Percentiles rank a stretch among this genome's conserved stretches.
These are phyloP conservation scores for Phyllopteryx taeniolatus DNA, from an alignment of 2,113 vertebrate species.

Conservation along the genomic window DNA sequence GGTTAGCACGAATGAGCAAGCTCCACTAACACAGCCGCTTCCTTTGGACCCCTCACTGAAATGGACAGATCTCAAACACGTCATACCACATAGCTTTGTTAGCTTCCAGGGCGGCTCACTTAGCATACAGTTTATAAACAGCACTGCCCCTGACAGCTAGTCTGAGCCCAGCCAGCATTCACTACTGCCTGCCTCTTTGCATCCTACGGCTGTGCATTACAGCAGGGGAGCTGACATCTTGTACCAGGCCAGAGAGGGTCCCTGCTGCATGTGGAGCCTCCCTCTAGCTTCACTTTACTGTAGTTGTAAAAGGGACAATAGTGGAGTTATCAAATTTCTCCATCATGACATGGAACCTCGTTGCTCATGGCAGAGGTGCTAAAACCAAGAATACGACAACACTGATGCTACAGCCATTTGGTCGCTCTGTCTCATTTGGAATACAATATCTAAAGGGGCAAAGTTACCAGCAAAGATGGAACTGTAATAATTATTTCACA, in stretches of 20 bases:
- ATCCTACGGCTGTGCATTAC: constrained; percentile 27
- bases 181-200: constrained; percentile 30
- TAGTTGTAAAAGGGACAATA: constrained; percentile 43
- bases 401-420: constrained; percentile 32
- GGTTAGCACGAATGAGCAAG: constrained; percentile 35
- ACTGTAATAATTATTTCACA: constrained; percentile 25
- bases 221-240: constrained; percentile 46
- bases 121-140: constrained; percentile 29
- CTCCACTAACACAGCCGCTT: constrained; percentile 51
- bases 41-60: constrained; percentile 25
- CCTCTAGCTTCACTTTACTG: constrained; percentile 32
- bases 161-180: constrained; percentile 30
- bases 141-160: constrained; percentile 40
- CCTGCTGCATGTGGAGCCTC: constrained; percentile 43
- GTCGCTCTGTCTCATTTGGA: constrained; percentile 19
- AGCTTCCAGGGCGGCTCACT: constrained; percentile 18
- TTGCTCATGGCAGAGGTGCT: constrained; percentile 60
- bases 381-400: constrained; percentile 41
- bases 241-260: constrained; percentile 37
- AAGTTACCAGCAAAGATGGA: constrained; percentile 26
- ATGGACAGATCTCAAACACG: constrained; percentile 13
- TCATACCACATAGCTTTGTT: constrained; percentile 24
- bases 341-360: constrained; percentile 58
- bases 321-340: constrained; percentile 51
- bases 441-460: constrained; percentile 36